Evolutionary conservation across 2,888 invertebrate genomes (phyloP).

Genomic region (Pristionchus mayeri): DNA sequence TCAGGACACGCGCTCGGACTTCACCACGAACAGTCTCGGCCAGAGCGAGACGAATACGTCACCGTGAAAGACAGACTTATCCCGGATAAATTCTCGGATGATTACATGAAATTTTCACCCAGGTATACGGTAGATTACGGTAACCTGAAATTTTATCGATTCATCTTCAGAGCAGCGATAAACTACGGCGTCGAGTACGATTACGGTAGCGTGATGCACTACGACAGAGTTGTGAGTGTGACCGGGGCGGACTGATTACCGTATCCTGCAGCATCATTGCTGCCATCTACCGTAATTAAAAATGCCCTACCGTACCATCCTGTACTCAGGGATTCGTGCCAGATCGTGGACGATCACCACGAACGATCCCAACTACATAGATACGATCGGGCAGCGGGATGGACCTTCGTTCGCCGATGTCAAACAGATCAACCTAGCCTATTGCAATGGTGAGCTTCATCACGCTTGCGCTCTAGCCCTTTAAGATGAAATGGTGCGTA

Average conservation of each 20-base stretch:
- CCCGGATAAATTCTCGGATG: slow-evolving; percentile 55
- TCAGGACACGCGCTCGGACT: slow-evolving; percentile 73
- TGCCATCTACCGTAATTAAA: no score
- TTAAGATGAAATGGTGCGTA: no score
- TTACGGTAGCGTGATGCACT: slow-evolving; percentile 74
- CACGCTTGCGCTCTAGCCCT: no score
- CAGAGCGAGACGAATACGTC: slow-evolving; percentile 71
- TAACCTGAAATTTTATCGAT: not conserved
- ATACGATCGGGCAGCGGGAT: slow-evolving; percentile 72
- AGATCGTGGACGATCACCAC: slow-evolving; percentile 66
- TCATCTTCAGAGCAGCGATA: slow-evolving; percentile 54
- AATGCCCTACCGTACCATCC: not conserved
- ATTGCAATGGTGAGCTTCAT: slow-evolving; percentile 69
- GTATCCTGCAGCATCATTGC: no score
- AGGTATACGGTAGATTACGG: not conserved
- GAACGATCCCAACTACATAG: slow-evolving; percentile 67
- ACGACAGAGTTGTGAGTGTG: slow-evolving; percentile 65
- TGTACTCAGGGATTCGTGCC: slow-evolving; percentile 61
- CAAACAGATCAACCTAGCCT: slow-evolving; percentile 72
- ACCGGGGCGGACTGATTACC: no score
- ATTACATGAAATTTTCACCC: slow-evolving; percentile 65
- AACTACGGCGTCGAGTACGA: slow-evolving; percentile 72
- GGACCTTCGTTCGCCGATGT: slow-evolving; percentile 71
- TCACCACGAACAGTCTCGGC: slow-evolving; percentile 73
- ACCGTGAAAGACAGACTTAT: slow-evolving; percentile 65